Evolutionary conservation across 2,888 invertebrate genomes (phyloP), one percentile per base, ranked within the genome.

Genomic region (Pachydiplax longipennis): DNA sequence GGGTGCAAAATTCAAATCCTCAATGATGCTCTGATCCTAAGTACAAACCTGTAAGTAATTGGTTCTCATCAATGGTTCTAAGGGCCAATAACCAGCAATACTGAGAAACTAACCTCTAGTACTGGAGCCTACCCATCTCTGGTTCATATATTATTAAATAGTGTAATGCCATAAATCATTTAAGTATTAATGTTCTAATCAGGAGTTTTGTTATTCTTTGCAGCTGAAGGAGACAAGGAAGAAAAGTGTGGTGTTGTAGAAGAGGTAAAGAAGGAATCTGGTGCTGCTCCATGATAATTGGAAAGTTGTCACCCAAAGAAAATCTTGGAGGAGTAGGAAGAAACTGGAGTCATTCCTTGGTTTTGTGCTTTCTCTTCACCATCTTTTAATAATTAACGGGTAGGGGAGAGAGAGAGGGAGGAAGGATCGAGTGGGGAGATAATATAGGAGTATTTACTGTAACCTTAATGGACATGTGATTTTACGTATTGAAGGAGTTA

Each of bases 211-310:
- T 37, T 37, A 5, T 22, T 44, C 80, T 22, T 90, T 81, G 15
- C 80, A 90, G 90, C 80, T 25, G 90, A 90, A 90, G 80, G 44
- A n/a, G 80, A 80, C 31, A 90, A 90, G 18, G 90, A 90, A 90
- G 90, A 90, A 80, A 90, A 90, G 65, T 25, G 44, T 12, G 80
- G 31, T 22, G 80, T 58, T 13, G 80, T 81, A 35, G 90, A 90
- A 80, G 90, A 90, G 31, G 80, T 80, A 25, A 90, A 90, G 81
- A 90, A 90, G 53, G 90, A 90, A 31, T 90, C 90, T 37, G 81
- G 80, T 25, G 22, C 90, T 22, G 80, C 80, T 87, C 87, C 87
- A 87, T 87, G 87, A 87, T 87, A 37, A 61, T 58, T 61, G 61
- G n/a, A 18, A 40, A 5, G 10, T 15, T 18, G n/a, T 87, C 37